Base-by-base conservation (phyloP, 1,140 invertebrate species). In the Sinella curviseta region DNA sequence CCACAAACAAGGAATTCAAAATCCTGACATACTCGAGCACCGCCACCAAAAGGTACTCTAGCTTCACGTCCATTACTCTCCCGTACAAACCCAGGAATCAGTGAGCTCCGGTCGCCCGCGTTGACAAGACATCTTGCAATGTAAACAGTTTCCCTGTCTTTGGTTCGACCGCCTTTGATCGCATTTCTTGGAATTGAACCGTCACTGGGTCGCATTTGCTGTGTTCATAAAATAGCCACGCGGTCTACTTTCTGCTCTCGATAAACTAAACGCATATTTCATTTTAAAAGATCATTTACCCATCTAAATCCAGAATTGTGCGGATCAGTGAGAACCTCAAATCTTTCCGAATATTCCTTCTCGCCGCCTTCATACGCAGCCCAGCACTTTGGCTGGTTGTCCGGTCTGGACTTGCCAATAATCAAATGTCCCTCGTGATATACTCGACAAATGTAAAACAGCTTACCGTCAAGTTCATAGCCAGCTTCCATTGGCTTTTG, bases 211-310 rank as follows among this genome's bases (percentile, higher is more conserved):
- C 2, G 35, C 24, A 33, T 48, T 74, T 54, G 14, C 48, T 54
- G 77, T 60, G 60, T 78, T 78, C 0, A 67, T 78, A 0, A 78
- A 26, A 78, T 48, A 17, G 74, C 31, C 14, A 78, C 17, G 28
- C 30, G 28, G 0, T 67, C 77, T 28, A 73, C 34, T 17, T 78
- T 60, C 33, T 78, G 74, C 17, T 26, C 8, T 0, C 77, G 57
- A 33, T 67, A 78, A 48, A 78, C 26, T 26, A 73, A 78, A 35
- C 70, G 39, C 2, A 28, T 0, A 14, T 28, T 30, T 30, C 48
- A 54, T 54, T n/a, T 14, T 54, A 16, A n/a, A 54, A 54, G n/a
- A 14, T 54, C 48, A 54, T n/a, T 54, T n/a, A 14, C 48, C 14
- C 48, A 54, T 16, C 48, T n/a, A n/a, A 16, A n/a, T n/a, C 14